These are phyloP conservation scores for Oscheius myriophilus DNA, from an alignment of 2,888 invertebrate species.

Conservation along the genomic window DNA sequence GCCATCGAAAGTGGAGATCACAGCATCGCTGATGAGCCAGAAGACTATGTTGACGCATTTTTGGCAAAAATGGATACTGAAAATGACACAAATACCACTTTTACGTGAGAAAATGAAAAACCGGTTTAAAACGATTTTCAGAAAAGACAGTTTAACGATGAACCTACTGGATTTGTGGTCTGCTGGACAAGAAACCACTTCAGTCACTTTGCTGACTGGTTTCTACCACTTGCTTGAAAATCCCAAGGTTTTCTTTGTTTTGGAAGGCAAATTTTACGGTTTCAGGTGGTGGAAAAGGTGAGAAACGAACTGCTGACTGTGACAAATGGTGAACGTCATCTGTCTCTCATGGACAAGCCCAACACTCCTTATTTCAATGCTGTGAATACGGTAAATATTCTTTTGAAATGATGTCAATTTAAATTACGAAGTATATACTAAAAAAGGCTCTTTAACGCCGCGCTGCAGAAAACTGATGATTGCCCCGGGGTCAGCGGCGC, in stretches of 20 bases:
- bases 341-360: not conserved
- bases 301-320: not conserved
- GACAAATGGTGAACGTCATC: not conserved
- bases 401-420: too few species aligned
- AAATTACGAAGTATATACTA: too few species aligned
- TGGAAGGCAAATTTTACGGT: not conserved
- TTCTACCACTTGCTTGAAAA: conserved; percentile 36
- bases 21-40: conserved; percentile 30
- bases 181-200: conserved; percentile 54
- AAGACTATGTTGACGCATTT: conserved; percentile 48
- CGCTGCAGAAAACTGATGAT: too few species aligned
- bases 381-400: not conserved
- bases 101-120: conserved; percentile 20
- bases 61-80: conserved; percentile 38
- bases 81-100: conserved; percentile 26
- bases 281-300: not conserved
- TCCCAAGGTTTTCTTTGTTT: conserved; percentile 2
- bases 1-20: conserved; percentile 31
- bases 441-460: too few species aligned
- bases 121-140: not conserved
- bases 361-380: conserved; percentile 6
- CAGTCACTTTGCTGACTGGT: conserved; percentile 47
- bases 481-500: too few species aligned
- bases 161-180: conserved; percentile 42
- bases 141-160: not conserved